Conservation (phyloP, 2,888 invertebrate genomes). For the Limnephilus lunatus region DNA sequence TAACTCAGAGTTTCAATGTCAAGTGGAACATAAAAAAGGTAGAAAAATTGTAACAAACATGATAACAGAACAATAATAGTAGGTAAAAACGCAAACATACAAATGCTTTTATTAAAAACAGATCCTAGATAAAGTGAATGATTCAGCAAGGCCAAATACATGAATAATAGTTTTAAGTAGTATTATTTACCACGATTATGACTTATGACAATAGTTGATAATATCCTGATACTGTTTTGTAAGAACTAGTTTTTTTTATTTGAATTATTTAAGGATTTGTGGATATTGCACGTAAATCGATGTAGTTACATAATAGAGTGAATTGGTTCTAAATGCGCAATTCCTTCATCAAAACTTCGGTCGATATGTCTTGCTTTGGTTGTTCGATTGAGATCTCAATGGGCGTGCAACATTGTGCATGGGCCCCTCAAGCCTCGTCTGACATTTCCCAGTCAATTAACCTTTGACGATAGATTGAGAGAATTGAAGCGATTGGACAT, state of each 20-base stretch:
- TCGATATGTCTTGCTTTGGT: neutral
- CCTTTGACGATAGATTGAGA: conserved; percentile 54
- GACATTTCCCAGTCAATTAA: conserved; percentile 4
- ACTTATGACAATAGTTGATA: neutral
- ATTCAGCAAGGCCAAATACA: neutral
- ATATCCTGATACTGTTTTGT: neutral
- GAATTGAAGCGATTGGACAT: conserved; percentile 56
- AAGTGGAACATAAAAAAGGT: neutral
- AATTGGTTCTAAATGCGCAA: neutral
- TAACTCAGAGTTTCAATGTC: neutral
- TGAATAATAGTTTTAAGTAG: neutral
- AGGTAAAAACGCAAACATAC: neutral
- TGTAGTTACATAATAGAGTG: neutral
- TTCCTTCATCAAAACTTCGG: neutral
- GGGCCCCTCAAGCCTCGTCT: neutral
- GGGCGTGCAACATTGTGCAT: neutral
- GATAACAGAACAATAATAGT: neutral
- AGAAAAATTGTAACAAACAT: neutral
- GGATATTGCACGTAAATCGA: neutral
- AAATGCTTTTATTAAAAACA: neutral
- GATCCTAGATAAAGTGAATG: neutral
- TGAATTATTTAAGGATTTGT: neutral
- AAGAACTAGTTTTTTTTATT: neutral
- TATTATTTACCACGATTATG: neutral
- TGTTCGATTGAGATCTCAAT: neutral